Evolutionary conservation across 30 jellyfish, hydroid and myxozoan species (phyloP).

Genomic region (Pelagia noctiluca): DNA sequence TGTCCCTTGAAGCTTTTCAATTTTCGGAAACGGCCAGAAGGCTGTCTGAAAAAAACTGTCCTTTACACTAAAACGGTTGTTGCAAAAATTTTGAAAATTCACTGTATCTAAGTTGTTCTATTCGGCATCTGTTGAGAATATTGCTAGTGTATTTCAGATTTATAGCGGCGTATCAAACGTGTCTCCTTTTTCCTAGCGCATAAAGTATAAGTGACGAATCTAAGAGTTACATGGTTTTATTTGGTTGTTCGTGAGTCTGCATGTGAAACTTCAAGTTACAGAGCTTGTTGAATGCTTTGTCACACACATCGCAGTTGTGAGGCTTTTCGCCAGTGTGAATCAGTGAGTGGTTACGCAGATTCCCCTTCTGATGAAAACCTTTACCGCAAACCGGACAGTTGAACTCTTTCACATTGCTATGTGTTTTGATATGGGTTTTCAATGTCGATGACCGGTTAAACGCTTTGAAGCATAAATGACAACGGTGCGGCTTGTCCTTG

Average conservation of each 20-base stretch:
- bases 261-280: conserved; percentile 93
- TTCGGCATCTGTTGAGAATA: too few relatives aligned
- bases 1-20: too few relatives aligned
- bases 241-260: conserved; percentile 81
- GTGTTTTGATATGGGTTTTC: conserved; percentile 95
- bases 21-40: too few relatives aligned
- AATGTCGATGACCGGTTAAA: conserved; percentile 96
- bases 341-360: conserved; percentile 88
- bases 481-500: conserved; percentile 95
- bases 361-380: conserved; percentile 99
- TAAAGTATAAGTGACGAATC: neutral
- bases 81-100: too few relatives aligned
- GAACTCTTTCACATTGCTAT: conserved; percentile 90
- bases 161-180: too few relatives aligned
- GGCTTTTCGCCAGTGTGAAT: conserved; percentile 99
- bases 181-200: too few relatives aligned
- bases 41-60: too few relatives aligned
- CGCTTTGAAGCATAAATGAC: conserved; percentile 90
- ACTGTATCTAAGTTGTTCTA: too few relatives aligned
- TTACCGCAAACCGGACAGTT: conserved; percentile 93
- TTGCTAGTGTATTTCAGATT: too few relatives aligned
- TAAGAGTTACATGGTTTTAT: too few relatives aligned
- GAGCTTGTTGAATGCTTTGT: conserved; percentile 91
- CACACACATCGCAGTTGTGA: conserved; percentile 78
- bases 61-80: too few relatives aligned